Conservation (phyloP, 1,140 invertebrate species). For the Aradophagus sp. region DNA sequence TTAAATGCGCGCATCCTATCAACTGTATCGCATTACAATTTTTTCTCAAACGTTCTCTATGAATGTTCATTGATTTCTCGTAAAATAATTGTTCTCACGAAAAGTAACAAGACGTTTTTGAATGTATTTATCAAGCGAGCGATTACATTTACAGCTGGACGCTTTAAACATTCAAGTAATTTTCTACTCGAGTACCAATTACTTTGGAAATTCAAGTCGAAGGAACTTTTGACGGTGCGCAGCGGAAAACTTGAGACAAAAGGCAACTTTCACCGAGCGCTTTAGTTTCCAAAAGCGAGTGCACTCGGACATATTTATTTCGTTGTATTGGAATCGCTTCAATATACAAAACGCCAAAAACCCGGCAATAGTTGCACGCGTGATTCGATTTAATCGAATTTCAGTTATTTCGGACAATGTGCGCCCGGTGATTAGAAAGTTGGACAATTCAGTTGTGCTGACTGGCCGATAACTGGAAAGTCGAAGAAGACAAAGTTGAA, state of each 20-base stretch:
- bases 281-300: not conserved
- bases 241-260: constrained; percentile 33
- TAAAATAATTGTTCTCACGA: too few relatives aligned
- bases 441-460: too few relatives aligned
- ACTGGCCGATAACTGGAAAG: too few relatives aligned
- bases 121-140: constrained; percentile 12
- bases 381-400: too few relatives aligned
- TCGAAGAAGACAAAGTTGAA: too few relatives aligned
- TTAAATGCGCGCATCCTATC: too few relatives aligned
- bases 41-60: too few relatives aligned
- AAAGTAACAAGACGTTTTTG: not conserved
- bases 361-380: too few relatives aligned
- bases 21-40: too few relatives aligned
- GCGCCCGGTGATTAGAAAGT: too few relatives aligned
- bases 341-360: constrained; percentile 21
- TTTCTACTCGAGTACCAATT: constrained; percentile 36
- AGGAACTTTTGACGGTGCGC: constrained; percentile 2
- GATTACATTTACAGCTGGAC: constrained; percentile 38
- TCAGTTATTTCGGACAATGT: too few relatives aligned
- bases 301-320: constrained; percentile 1
- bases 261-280: constrained; percentile 16
- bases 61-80: too few relatives aligned
- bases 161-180: constrained; percentile 33
- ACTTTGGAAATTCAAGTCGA: constrained; percentile 40
- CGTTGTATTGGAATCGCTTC: constrained; percentile 2